Base-by-base conservation (phyloP, 1,140 invertebrate species). In the Polypedilum pembai region DNA sequence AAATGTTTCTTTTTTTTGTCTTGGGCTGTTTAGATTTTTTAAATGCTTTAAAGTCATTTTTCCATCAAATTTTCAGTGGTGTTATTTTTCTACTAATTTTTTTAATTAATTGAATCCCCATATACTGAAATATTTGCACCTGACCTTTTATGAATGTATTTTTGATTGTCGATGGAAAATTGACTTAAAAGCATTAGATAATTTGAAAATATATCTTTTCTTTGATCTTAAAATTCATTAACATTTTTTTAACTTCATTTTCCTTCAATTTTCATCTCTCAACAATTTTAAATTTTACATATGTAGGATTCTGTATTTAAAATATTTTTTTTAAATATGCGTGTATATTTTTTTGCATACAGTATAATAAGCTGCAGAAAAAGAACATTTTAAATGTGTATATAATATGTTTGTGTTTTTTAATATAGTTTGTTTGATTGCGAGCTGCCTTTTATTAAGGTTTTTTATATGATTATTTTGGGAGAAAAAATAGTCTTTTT, bases 221-320 rank as follows among this genome's bases (percentile, higher is more conserved):
- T 69, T 18, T 18, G 4, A 18, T 66, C 7, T 20, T 69, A 69
- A 69, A 18, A 69, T 4, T 21, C 17, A 69, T 69, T 69, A 15
- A 8, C 1, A 56, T 56, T 56, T 56, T 56, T 56, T 56, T 33
- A 33, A 33, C 24, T n/a, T n/a, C 45, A 56, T 69, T 69, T 69
- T 69, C 65, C 65, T 69, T 69, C 65, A 69, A 69, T 20, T 56
- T 69, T 21, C 65, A 69, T 69, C 65, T 69, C 65, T 69, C 65
- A 69, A 69, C 65, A 69, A 69, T 69, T 69, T 69, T 69, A n/a
- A n/a, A 4, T 12, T 45, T 45, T 45, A 12, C 8, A 8, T 45
- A 4, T 45, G 12, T 56, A 33, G 24, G 15, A 12, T 56, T n/a
- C 45, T n/a, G 45, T 56, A 56, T 33, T 33, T 5, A 33, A 33